Conservation (phyloP, 2,888 invertebrate genomes). For the Melanargia galathea region DNA sequence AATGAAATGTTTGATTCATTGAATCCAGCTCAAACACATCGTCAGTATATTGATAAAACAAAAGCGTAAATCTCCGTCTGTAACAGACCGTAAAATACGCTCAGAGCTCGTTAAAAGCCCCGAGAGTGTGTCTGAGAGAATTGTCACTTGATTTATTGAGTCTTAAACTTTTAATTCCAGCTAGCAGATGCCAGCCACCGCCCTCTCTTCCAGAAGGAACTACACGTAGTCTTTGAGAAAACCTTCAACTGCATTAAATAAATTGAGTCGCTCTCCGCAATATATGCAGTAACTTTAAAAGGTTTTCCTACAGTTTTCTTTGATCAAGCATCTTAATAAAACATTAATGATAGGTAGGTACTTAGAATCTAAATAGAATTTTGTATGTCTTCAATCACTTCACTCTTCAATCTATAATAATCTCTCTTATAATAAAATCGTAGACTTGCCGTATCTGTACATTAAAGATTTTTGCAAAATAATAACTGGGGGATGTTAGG, state of each 20-base stretch:
- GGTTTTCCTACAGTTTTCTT: neutral
- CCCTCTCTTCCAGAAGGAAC: neutral
- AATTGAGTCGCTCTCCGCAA: neutral
- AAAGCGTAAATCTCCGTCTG: conserved; percentile 23
- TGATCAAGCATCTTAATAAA: neutral
- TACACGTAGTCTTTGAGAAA: neutral
- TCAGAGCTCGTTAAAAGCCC: conserved; percentile 35
- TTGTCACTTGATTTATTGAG: conserved; percentile 25
- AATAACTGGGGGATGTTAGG: no score
- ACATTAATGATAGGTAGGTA: neutral
- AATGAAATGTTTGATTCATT: conserved; percentile 1
- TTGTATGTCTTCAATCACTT: no score
- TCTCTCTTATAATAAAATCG: no score
- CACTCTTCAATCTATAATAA: no score
- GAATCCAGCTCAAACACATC: conserved; percentile 8
- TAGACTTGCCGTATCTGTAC: no score
- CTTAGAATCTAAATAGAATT: no score
- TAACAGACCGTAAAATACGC: conserved; percentile 31
- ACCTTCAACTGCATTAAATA: conserved; percentile 1
- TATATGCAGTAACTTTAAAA: neutral
- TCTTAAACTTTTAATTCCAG: conserved; percentile 25
- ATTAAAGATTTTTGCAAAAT: no score
- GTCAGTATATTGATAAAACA: conserved; percentile 20
- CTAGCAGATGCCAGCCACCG: neutral
- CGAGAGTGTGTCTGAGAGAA: conserved; percentile 26